Conservation (phyloP, 2,113 vertebrate species). For the Otus sunia region DNA sequence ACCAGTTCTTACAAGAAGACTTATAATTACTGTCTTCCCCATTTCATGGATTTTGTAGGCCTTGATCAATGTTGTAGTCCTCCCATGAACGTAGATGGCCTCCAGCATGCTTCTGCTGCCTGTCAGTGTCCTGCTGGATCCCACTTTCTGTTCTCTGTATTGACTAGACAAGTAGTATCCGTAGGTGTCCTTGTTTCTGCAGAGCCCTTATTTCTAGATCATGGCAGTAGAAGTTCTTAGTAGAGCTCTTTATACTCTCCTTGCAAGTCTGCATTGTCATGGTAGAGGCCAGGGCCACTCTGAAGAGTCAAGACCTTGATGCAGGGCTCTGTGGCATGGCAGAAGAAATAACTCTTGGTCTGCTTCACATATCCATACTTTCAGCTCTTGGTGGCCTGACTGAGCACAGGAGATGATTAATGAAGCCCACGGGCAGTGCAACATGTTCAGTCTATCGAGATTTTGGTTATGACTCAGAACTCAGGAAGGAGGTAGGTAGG, state of each 20-base stretch:
- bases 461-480: neutral
- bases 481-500: neutral
- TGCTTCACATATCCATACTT: neutral
- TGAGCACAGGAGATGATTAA: neutral
- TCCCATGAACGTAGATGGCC: neutral
- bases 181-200: neutral
- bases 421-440: neutral
- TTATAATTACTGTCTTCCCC: rapidly evolving
- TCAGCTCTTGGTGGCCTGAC: neutral
- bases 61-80: rapidly evolving
- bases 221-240: neutral
- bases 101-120: neutral
- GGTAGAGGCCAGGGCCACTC: neutral
- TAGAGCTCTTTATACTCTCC: neutral
- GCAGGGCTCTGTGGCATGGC: neutral
- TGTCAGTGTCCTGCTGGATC: neutral
- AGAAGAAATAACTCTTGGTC: neutral
- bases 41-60: neutral
- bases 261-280: neutral
- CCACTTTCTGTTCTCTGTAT: neutral
- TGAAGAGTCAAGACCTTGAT: neutral
- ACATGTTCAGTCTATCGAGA: neutral
- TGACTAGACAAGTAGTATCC: neutral
- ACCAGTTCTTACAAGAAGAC: neutral
- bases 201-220: neutral